These are phyloP conservation scores for Microcebus lehilahytsara DNA, from an alignment of 2,113 vertebrate genomes.

Conservation along the genomic window DNA sequence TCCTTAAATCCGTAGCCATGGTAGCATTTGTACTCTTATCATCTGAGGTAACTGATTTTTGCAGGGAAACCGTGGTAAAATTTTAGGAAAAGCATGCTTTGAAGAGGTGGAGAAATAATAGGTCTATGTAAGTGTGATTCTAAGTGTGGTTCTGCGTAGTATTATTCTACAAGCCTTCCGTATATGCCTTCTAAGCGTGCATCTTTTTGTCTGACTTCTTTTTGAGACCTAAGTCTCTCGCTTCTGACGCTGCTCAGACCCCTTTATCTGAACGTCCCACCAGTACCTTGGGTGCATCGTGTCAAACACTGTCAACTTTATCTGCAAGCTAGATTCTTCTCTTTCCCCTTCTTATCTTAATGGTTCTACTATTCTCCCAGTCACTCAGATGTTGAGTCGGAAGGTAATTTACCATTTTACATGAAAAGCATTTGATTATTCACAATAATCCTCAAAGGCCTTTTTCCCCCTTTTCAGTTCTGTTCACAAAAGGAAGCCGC, in stretches of 20 bases:
- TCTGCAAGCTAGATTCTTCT: neutral
- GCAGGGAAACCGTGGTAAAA: neutral
- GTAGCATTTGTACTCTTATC: neutral
- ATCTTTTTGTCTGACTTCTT: neutral
- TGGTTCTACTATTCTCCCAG: neutral
- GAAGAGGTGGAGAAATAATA: neutral
- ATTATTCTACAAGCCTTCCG: neutral
- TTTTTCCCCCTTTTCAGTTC: constrained; percentile 80
- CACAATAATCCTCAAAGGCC: neutral
- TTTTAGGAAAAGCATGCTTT: neutral
- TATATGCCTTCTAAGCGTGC: neutral
- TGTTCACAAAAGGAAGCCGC: constrained; percentile 83
- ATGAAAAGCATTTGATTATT: constrained; percentile 33
- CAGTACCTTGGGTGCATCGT: neutral
- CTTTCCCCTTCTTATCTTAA: neutral
- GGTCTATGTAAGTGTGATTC: neutral
- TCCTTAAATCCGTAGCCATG: neutral
- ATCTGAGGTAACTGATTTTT: neutral
- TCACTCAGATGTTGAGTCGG: neutral
- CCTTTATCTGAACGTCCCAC: neutral
- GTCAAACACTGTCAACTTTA: neutral
- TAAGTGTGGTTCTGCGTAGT: neutral
- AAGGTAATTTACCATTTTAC: constrained; percentile 27
- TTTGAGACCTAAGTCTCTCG: neutral
- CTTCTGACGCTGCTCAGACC: neutral